phyloP scores from a whole-genome alignment of 2,888 invertebrate species.

The Gastracanthus pulcherrimus region DNA sequence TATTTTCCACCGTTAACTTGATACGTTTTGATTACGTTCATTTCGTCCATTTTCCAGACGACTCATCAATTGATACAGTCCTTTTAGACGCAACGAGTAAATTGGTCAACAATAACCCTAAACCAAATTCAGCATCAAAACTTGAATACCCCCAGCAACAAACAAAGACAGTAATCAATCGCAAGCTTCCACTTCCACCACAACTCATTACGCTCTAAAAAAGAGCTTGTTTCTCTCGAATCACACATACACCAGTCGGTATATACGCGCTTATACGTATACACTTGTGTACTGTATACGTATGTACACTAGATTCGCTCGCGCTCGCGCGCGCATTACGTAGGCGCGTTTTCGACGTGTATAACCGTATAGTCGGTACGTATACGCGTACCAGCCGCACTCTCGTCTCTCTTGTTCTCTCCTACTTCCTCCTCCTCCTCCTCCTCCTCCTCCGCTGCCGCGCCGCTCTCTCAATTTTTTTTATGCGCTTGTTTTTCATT shows the following conservation, averaged over 20 bases:
- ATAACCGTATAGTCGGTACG: not conserved
- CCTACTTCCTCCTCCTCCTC: conserved; percentile 34
- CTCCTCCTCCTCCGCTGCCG: not conserved
- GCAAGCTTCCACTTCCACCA: no score
- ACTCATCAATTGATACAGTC: no score
- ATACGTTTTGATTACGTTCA: no score
- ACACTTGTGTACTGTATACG: not conserved
- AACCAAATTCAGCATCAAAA: no score
- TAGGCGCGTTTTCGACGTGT: conserved; percentile 36
- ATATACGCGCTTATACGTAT: not conserved
- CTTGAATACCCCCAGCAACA: no score
- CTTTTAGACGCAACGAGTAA: no score
- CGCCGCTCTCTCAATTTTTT: not conserved
- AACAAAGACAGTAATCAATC: no score
- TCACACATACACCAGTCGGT: not conserved
- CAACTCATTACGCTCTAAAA: no score
- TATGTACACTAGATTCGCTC: not conserved
- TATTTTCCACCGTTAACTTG: no score
- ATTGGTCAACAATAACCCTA: no score
- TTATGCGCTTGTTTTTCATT: not conserved
- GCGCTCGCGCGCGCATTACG: conserved; percentile 23
- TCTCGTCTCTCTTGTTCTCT: conserved; percentile 52
- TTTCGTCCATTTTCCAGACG: no score
- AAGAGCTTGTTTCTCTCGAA: no score
- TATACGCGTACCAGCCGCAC: conserved; percentile 29